Evolutionary conservation across 2,113 vertebrate species (phyloP), one percentile per base, ranked within the genome.

Genomic region (Pitta sordida): DNA sequence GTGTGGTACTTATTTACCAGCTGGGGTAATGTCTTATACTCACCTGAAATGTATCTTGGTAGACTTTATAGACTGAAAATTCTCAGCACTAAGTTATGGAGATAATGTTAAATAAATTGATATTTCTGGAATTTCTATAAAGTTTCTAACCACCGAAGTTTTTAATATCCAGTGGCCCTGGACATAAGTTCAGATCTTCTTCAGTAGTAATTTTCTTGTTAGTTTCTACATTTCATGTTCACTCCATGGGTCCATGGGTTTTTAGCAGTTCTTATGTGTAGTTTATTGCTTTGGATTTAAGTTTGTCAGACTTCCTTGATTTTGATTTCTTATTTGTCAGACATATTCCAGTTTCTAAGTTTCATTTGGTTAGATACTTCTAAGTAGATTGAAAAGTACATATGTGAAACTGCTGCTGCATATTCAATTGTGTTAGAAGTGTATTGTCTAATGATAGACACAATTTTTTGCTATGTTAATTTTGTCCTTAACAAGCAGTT

Each of bases 101-200:
- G 7, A 51, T 36, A 15, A 36, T 44, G 67, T 10, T 39, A 65
- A 70, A 20, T 34, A 53, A 60, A 65, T n/a, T 29, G 10, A 34
- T 78, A 16, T 7, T 21, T 78, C n/a, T 46, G 70, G 7, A 75
- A 67, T 75, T 58, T 75, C 37, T 70, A 0, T 34, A 36, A 58
- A 1, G 0, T n/a, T 76, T 89, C 48, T 49, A 3, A 65, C 3
- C 15, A 39, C 4, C 1, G 65, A 62, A 39, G 1, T n/a, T 84
- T 86, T 74, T 43, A 62, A 36, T 58, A 74, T 22, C 10, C 0
- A 0, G 6, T 77, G 51, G 36, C 1, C 1, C 2, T 52, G 21
- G 13, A 3, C 2, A 15, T 34, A 87, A 51, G 6, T 52, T 82
- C 22, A 39, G 3, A 9, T 82, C 2, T 55, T 68, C 15, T 24